phyloP scores from a whole-genome alignment of 2,888 invertebrate species.

The Chalcis sispes region DNA sequence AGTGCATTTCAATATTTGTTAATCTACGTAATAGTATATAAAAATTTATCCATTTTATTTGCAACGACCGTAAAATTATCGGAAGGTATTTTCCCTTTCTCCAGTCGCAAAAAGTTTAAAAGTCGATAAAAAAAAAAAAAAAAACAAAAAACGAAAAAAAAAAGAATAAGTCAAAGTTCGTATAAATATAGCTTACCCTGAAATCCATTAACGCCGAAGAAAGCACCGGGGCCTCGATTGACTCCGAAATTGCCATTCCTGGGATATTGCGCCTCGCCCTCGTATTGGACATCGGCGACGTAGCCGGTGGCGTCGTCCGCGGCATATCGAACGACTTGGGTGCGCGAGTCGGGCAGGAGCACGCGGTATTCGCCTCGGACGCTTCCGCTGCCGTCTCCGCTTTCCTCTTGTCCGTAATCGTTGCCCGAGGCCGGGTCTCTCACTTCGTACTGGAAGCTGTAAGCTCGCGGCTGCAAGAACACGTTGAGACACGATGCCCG shows the following conservation, averaged over 20 bases:
- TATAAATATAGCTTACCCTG: conserved; percentile 58
- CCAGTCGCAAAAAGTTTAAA: too few species aligned
- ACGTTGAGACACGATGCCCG: too few species aligned
- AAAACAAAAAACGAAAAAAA: too few species aligned
- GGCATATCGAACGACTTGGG: conserved; percentile 90
- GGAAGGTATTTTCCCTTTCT: too few species aligned
- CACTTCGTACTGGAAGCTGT: conserved; percentile 91
- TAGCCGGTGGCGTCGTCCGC: conserved; percentile 92
- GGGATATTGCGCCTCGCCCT: conserved; percentile 76
- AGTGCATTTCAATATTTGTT: too few species aligned
- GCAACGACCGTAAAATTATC: too few species aligned
- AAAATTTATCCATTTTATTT: too few species aligned
- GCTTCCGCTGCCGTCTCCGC: conserved; percentile 88
- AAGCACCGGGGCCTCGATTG: conserved; percentile 42
- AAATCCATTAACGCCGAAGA: conserved; percentile 54
- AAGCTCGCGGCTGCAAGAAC: conserved; percentile 83
- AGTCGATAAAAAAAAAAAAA: too few species aligned
- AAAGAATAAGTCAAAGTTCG: too few species aligned
- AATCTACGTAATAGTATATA: too few species aligned
- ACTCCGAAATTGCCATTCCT: conserved; percentile 58
- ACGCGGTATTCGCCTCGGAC: conserved; percentile 91
- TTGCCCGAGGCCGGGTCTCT: conserved; percentile 87
- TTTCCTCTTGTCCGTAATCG: conserved; percentile 90
- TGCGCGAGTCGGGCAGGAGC: conserved; percentile 89
- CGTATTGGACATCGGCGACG: conserved; percentile 87